These are phyloP conservation scores for Paelopatides confundens DNA, from an alignment of 53 echinoderm and acorn worm species.

Conservation along the genomic window DNA sequence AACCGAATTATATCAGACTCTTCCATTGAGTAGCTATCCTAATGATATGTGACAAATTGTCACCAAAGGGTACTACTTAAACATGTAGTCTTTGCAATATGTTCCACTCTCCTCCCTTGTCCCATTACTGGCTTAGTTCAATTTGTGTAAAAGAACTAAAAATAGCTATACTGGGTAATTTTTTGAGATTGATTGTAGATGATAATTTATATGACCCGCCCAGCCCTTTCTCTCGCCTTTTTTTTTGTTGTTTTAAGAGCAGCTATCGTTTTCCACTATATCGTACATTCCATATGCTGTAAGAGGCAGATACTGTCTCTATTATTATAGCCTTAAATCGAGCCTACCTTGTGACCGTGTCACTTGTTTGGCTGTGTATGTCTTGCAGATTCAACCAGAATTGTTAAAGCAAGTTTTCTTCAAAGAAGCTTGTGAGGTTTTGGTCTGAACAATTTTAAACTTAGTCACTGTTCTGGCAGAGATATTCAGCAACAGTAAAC, in stretches of 20 bases:
- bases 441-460: no score
- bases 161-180: not conserved
- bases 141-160: not conserved
- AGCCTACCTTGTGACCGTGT: not conserved
- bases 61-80: not conserved
- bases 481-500: no score
- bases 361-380: not conserved
- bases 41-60: not conserved
- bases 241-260: not conserved
- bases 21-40: no score
- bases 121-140: not conserved
- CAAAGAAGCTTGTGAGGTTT: no score
- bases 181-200: not conserved
- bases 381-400: not conserved
- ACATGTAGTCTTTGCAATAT: no score
- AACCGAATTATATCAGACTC: no score
- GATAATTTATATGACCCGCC: not conserved
- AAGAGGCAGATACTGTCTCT: not conserved
- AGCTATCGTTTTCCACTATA: slow-evolving; percentile 52
- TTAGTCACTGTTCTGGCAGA: no score
- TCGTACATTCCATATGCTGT: slow-evolving; percentile 41
- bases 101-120: no score
- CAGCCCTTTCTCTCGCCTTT: not conserved
- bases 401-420: no score
- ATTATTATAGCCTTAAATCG: not conserved